phyloP scores from a whole-genome alignment of 2,888 invertebrate species.

The Callyntrura sp. region DNA sequence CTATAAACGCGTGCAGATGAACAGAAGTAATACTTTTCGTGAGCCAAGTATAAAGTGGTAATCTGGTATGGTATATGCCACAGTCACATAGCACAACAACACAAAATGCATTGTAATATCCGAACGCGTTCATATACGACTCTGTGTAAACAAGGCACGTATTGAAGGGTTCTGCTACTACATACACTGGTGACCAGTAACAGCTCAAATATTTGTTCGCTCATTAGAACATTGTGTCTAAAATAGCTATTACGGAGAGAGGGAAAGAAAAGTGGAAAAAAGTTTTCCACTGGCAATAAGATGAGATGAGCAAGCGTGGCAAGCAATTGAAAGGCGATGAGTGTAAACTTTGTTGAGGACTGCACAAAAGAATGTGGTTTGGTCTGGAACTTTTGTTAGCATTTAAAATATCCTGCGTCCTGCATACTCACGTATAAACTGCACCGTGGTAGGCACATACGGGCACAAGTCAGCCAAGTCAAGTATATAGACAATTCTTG shows the following conservation, averaged over 20 bases:
- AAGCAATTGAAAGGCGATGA: constrained; percentile 61
- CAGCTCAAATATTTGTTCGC: constrained; percentile 79
- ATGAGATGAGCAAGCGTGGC: constrained; percentile 32
- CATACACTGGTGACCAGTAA: constrained; percentile 37
- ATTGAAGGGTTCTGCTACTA: constrained; percentile 13
- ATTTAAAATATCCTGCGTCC: neutral
- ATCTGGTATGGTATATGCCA: too few species aligned
- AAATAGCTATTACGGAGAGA: constrained; percentile 39
- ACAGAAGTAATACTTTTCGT: too few species aligned
- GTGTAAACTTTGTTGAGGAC: constrained; percentile 62
- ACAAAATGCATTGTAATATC: constrained; percentile 1
- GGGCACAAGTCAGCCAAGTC: too few species aligned
- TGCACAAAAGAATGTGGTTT: constrained; percentile 57
- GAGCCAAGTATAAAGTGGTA: too few species aligned
- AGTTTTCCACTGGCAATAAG: too few species aligned
- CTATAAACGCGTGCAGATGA: constrained; percentile 29
- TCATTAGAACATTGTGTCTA: constrained; percentile 78
- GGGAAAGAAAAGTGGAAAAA: constrained; percentile 31
- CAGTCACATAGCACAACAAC: too few species aligned
- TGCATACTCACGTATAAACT: neutral
- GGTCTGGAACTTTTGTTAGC: neutral
- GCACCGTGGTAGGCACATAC: constrained; percentile 6
- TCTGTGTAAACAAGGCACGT: constrained; percentile 39
- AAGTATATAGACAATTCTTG: too few species aligned
- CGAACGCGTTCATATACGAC: neutral